Evolutionary conservation across 2,888 invertebrate species (phyloP).

Genomic region (Aspidiotus rigidus): DNA sequence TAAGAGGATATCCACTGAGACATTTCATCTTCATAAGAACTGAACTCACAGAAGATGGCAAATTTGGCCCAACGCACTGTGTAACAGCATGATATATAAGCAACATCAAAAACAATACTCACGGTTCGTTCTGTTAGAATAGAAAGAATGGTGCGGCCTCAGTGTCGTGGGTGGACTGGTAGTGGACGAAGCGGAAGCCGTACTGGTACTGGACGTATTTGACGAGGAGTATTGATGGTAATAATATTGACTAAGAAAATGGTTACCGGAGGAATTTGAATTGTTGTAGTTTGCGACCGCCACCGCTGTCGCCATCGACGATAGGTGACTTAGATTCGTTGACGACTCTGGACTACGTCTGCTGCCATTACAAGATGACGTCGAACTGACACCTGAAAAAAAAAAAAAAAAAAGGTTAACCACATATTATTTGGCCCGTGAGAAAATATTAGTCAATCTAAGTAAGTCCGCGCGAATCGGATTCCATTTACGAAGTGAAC

Average conservation of each 20-base stretch:
- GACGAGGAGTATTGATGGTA: conserved; percentile 24
- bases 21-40: no score
- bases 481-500: no score
- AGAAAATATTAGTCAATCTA: no score
- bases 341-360: conserved; percentile 30
- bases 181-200: conserved; percentile 22
- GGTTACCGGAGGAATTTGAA: conserved; percentile 23
- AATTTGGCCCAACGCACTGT: no score
- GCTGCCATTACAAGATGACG: conserved; percentile 17
- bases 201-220: conserved; percentile 8
- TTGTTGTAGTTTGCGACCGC: conserved; percentile 17
- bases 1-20: no score
- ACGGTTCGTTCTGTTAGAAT: conserved; percentile 25
- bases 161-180: conserved; percentile 29
- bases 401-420: background rate
- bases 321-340: conserved; percentile 19
- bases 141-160: conserved; percentile 25
- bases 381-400: conserved; percentile 23
- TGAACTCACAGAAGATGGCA: no score
- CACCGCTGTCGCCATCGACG: conserved; percentile 20
- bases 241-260: conserved; percentile 31
- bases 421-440: no score
- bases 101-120: conserved; percentile 8
- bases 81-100: background rate
- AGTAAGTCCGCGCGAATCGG: no score